Evolutionary conservation across 2,797 vertebrate species (phyloP).

Genomic region (Lagocephalus sceleratus): DNA sequence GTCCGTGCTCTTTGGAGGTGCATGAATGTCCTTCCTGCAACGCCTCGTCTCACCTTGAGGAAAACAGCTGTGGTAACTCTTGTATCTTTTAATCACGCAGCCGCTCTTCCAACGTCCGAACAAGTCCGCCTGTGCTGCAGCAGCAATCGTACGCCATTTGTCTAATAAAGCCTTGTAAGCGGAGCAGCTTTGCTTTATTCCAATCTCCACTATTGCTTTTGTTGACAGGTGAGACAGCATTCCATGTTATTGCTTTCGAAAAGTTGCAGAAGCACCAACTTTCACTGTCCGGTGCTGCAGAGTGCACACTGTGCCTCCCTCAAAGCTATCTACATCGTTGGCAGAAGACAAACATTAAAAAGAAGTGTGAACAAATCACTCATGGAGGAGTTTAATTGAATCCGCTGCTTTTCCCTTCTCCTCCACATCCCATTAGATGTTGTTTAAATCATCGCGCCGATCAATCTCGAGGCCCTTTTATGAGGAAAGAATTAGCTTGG

Average conservation of each 20-base stretch:
- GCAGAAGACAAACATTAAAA: too few relatives aligned
- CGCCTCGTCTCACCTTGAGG: conserved; percentile 25
- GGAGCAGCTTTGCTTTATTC: neutral
- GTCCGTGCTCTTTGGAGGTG: conserved; percentile 38
- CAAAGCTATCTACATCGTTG: neutral
- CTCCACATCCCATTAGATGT: conserved; percentile 9
- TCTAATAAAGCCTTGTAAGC: conserved; percentile 8
- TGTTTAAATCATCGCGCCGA: conserved; percentile 30
- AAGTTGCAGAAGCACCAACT: conserved; percentile 20
- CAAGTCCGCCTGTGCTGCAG: neutral
- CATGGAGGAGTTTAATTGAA: neutral
- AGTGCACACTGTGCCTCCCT: conserved; percentile 7
- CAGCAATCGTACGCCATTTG: conserved; percentile 15
- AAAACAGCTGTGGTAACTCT: conserved; percentile 26
- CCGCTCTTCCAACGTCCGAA: neutral
- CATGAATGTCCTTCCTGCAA: conserved; percentile 15
- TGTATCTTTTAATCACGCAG: conserved; percentile 5
- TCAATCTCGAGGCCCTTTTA: conserved; percentile 46
- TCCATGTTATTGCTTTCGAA: neutral
- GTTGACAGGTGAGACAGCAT: conserved; percentile 13
- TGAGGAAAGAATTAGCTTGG: conserved; percentile 50
- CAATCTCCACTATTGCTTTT: conserved; percentile 15
- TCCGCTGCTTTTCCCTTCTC: conserved; percentile 12
- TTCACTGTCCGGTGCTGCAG: neutral
- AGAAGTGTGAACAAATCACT: too few relatives aligned